Conservation (phyloP, 2,888 invertebrate species). For the Isoperla grammatica region DNA sequence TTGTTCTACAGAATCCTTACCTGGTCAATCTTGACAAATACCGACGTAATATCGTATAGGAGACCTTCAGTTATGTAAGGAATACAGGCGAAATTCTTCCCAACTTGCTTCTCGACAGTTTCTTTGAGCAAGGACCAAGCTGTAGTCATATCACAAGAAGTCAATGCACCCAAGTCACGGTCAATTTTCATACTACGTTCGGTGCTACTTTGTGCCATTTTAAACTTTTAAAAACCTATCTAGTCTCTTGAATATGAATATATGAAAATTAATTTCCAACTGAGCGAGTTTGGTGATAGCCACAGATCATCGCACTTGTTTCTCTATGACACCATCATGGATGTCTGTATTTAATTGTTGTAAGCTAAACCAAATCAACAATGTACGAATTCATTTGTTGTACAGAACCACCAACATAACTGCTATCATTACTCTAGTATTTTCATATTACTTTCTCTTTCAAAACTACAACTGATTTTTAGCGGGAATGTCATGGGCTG, state of each 20-base stretch:
- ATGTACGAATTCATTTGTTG: too few relatives aligned
- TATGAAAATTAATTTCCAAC: not conserved
- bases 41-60: slow-evolving; percentile 5
- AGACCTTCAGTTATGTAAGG: slow-evolving; percentile 6
- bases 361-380: not conserved
- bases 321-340: not conserved
- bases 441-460: too few relatives aligned
- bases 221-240: not conserved
- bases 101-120: slow-evolving; percentile 7
- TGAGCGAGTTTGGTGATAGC: too few relatives aligned
- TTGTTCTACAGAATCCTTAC: too few relatives aligned
- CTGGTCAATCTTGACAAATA: slow-evolving; percentile 17
- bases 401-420: not conserved
- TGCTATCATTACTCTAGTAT: too few relatives aligned
- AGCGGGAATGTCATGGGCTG: too few relatives aligned
- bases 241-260: not conserved
- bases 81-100: slow-evolving; percentile 9
- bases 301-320: not conserved
- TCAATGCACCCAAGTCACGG: slow-evolving; percentile 6
- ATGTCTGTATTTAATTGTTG: slow-evolving; percentile 14
- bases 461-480: too few relatives aligned
- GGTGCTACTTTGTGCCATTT: too few relatives aligned
- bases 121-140: slow-evolving; percentile 14
- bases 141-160: not conserved
- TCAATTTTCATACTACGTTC: not conserved